A percentile compares a stretch with the other conserved stretches of the same genome.
These are phyloP conservation scores for Heterochromis multidens DNA, from an alignment of 2,113 vertebrate genomes.

Conservation along the genomic window DNA sequence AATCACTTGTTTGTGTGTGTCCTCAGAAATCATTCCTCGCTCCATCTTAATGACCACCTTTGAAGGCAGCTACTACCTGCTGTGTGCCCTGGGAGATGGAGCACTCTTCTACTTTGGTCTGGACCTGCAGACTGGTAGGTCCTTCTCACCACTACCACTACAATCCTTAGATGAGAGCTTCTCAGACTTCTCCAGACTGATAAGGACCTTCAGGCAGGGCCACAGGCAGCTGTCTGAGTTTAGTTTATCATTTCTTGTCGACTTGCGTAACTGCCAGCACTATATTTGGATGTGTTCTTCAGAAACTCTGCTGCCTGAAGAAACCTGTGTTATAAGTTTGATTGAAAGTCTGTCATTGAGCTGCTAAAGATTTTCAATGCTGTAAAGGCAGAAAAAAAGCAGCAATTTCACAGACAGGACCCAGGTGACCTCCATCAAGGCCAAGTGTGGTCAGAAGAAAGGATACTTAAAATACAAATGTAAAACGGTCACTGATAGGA, in stretches of 20 bases:
- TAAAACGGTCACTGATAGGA: not conserved
- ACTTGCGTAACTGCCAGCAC: not conserved
- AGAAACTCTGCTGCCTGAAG: not conserved
- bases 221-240: not conserved
- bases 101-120: slow-evolving; percentile 98
- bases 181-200: not conserved
- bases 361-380: not conserved
- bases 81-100: slow-evolving; percentile 96
- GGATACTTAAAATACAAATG: not conserved
- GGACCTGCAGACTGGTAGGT: slow-evolving; percentile 88
- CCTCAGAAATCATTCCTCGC: slow-evolving; percentile 94
- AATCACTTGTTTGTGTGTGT: slow-evolving; percentile 30
- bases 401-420: not conserved
- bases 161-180: not conserved
- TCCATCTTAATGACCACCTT: slow-evolving; percentile 99
- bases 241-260: not conserved
- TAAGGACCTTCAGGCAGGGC: not conserved
- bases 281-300: not conserved
- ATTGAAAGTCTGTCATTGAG: not conserved
- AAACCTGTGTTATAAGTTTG: not conserved
- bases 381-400: not conserved
- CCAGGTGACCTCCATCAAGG: not conserved
- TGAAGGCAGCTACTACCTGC: slow-evolving; percentile 94
- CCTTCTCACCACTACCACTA: not conserved
- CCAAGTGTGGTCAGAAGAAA: not conserved